Evolutionary conservation across 2,888 invertebrate species (phyloP).

Genomic region (Theretra japonica): DNA sequence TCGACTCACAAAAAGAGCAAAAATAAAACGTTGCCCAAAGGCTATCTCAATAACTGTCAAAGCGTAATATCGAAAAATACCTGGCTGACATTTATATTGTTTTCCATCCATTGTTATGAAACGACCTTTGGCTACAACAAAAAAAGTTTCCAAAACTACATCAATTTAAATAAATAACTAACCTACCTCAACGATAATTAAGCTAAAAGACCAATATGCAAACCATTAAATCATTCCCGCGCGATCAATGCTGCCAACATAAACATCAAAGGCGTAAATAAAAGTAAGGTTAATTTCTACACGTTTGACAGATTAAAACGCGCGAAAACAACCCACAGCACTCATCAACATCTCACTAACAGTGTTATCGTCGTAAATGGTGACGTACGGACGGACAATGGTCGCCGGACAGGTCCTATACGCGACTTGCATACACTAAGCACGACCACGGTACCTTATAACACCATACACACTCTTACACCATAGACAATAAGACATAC

Average conservation of each 20-base stretch:
- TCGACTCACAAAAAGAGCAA: too few relatives aligned
- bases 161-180: not conserved
- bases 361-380: constrained; percentile 25
- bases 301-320: constrained; percentile 23
- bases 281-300: constrained; percentile 12
- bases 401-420: constrained; percentile 22
- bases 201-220: not conserved
- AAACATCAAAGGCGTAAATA: not conserved
- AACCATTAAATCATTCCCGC: not conserved
- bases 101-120: not conserved
- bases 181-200: not conserved
- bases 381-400: constrained; percentile 24
- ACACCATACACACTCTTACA: constrained; percentile 14
- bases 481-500: constrained; percentile 18
- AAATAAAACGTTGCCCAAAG: too few relatives aligned
- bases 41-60: too few relatives aligned
- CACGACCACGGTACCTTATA: not conserved
- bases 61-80: not conserved
- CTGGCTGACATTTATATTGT: not conserved
- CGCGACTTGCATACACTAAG: constrained; percentile 23
- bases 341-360: constrained; percentile 23
- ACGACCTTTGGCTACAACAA: not conserved
- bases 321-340: constrained; percentile 24
- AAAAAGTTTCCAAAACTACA: not conserved
- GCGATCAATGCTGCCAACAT: constrained; percentile 14